These are phyloP conservation scores for Neoarius graeffei DNA, from an alignment of 2,113 vertebrate species.

Conservation along the genomic window DNA sequence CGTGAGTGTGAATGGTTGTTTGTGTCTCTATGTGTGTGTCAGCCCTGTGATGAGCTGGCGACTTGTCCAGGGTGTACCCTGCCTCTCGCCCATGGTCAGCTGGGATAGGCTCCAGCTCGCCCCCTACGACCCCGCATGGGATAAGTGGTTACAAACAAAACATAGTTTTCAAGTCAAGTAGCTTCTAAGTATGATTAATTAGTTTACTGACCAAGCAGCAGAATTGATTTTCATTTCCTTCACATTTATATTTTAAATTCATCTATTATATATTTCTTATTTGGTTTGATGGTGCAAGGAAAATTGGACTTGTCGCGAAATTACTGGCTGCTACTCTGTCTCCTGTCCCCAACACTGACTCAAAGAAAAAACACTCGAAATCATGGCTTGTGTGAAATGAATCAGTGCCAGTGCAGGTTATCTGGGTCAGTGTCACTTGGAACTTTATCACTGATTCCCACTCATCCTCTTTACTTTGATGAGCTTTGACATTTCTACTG, in stretches of 20 bases:
- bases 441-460: constrained; percentile 6
- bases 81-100: too few species aligned
- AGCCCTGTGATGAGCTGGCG: too few species aligned
- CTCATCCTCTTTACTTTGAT: constrained; percentile 15
- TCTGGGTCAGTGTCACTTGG: background rate
- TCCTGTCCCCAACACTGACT: background rate
- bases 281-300: background rate
- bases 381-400: background rate
- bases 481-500: background rate
- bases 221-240: background rate
- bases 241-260: background rate
- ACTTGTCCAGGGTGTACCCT: too few species aligned
- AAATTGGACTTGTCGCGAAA: too few species aligned
- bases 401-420: background rate
- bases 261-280: background rate
- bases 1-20: too few species aligned
- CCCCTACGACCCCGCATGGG: too few species aligned
- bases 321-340: background rate
- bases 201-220: background rate
- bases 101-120: too few species aligned
- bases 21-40: too few species aligned
- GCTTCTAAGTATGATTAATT: background rate
- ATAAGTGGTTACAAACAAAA: too few species aligned
- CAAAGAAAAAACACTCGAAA: background rate
- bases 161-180: background rate